Conservation (phyloP, 2,113 vertebrate species). For the Melanocharis versteri region DNA sequence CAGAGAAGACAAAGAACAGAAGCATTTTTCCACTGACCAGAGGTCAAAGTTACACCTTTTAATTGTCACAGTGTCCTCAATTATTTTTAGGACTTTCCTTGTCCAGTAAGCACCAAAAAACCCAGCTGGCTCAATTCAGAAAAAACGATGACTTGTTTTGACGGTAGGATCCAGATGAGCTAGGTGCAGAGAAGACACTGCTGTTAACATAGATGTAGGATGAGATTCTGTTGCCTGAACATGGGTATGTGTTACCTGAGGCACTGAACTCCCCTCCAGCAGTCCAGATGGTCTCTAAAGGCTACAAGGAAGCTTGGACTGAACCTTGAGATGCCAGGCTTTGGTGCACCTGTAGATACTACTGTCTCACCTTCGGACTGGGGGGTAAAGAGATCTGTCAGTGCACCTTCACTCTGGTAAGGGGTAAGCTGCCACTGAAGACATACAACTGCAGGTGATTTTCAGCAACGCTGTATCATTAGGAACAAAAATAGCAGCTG, state of each 20-base stretch:
- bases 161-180: background rate
- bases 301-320: background rate
- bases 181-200: background rate
- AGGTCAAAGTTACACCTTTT: fast-evolving
- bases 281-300: background rate
- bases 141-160: background rate
- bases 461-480: background rate
- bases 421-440: background rate
- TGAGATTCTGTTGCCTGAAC: background rate
- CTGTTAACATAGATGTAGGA: background rate
- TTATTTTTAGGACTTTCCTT: background rate
- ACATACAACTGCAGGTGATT: background rate
- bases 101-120: background rate
- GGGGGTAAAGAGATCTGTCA: background rate
- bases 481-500: background rate
- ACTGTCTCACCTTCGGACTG: background rate
- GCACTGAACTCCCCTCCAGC: background rate
- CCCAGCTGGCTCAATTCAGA: background rate
- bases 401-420: background rate
- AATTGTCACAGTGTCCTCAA: background rate
- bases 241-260: fast-evolving
- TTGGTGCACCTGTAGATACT: background rate
- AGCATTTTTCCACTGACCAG: background rate
- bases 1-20: background rate
- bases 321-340: background rate